Percentiles rank a stretch among this genome's conserved stretches.
These are phyloP conservation scores for Reinhardtius hippoglossoides DNA, from an alignment of 2,113 vertebrate genomes.

Conservation along the genomic window DNA sequence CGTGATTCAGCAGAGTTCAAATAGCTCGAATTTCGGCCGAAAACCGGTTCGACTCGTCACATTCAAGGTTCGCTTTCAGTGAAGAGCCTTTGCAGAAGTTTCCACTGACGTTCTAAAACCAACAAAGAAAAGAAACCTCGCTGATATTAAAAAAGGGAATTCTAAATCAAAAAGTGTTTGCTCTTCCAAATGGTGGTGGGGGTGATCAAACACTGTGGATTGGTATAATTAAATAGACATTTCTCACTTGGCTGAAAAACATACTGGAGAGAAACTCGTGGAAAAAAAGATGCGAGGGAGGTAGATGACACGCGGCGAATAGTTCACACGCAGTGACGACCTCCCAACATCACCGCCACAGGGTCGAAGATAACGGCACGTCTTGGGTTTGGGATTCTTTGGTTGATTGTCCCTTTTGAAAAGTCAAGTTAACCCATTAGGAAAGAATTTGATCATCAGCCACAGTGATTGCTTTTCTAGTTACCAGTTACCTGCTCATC, in stretches of 20 bases:
- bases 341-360: conserved; percentile 8
- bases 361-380: conserved; percentile 6
- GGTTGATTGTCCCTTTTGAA: neutral
- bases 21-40: conserved; percentile 33
- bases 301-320: neutral
- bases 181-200: conserved; percentile 42
- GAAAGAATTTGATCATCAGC: conserved; percentile 53
- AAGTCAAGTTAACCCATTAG: conserved; percentile 45
- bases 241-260: conserved; percentile 42
- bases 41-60: conserved; percentile 35
- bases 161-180: conserved; percentile 51
- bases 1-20: conserved; percentile 36
- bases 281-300: neutral
- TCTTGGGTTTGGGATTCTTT: conserved; percentile 17
- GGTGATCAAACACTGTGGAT: conserved; percentile 53
- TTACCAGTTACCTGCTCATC: conserved; percentile 36
- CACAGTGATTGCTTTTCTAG: conserved; percentile 46
- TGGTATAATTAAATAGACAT: conserved; percentile 49
- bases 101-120: conserved; percentile 25
- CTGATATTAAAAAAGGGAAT: conserved; percentile 63
- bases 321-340: conserved; percentile 11
- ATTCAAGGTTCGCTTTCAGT: conserved; percentile 20
- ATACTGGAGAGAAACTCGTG: neutral
- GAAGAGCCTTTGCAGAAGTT: conserved; percentile 26
- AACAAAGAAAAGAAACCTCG: conserved; percentile 32